Percentiles rank a stretch among this genome's conserved stretches.
Conservation (phyloP, 2,797 vertebrate genomes). For the Denticeps clupeoides region DNA sequence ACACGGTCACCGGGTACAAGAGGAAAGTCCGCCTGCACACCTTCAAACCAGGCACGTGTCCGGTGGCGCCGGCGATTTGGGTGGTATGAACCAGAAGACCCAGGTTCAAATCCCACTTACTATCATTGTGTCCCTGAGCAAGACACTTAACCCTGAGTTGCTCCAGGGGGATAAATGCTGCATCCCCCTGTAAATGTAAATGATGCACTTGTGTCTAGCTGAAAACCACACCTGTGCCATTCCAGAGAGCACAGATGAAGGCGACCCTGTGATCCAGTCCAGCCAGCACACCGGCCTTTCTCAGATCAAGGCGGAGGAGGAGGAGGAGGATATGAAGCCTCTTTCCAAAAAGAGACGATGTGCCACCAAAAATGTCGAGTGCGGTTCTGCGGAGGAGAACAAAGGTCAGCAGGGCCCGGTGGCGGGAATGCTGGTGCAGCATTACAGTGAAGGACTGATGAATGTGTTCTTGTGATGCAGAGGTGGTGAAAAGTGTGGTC, state of each 20-base stretch:
- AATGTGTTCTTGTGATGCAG: constrained; percentile 35
- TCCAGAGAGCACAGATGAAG: constrained; percentile 33
- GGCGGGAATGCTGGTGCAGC: no score
- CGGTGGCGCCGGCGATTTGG: neutral
- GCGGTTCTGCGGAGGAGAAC: constrained; percentile 12
- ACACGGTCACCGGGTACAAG: constrained; percentile 54
- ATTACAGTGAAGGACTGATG: no score
- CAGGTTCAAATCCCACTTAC: no score
- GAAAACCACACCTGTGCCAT: neutral
- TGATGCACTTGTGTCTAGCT: no score
- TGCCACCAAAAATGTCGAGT: constrained; percentile 27
- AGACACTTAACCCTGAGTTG: no score
- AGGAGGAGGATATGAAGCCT: constrained; percentile 31
- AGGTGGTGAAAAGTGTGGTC: constrained; percentile 66
- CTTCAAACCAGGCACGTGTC: constrained; percentile 46
- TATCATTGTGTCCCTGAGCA: no score
- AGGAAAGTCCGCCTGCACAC: constrained; percentile 52
- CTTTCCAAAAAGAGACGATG: constrained; percentile 44
- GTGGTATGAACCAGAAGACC: no score
- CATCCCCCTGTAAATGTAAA: no score
- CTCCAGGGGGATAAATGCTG: no score
- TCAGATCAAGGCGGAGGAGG: constrained; percentile 43
- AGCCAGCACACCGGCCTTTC: neutral
- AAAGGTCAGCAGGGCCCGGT: constrained; percentile 28
- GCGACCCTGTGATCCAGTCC: neutral